Base-by-base conservation (phyloP, 1,140 invertebrate species). In the Ladona fulva region DNA sequence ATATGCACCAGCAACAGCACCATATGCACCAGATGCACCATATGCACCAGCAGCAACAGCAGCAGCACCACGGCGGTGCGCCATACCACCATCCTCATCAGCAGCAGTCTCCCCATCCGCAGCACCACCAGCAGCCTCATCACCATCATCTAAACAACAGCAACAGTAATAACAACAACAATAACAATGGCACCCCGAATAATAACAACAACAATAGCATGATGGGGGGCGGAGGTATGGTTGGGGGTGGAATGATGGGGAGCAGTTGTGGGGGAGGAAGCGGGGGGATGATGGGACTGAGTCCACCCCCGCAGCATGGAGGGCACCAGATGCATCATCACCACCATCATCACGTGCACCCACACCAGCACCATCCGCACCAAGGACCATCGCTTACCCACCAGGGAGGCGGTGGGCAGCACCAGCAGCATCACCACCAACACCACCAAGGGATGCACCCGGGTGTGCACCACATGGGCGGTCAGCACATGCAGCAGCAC, bases 141-240 rank as follows among this genome's bases (percentile, higher is more conserved):
- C 84, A 86, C 59, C 81, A 83, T 16, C 85, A 85, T 79, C 85
- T 84, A 76, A 82, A 82, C 85, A 85, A 73, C 84, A 83, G 19
- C 85, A 86, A 79, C 84, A 85, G 8, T 85, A 86, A 80, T 80
- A 86, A 78, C 83, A 84, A 29, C n/a, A 75, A 75, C 22, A 0
- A 82, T 83, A 16, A 84, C 85, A 77, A 84, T 84, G 76, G 83
- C 83, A 75, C 85, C 85, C 77, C 85, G 83, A 75, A 83, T 84
- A 29, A 75, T 42, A 75, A 75, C 74, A 42, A 25, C 74, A 75
- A 75, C 74, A 75, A 75, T n/a, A 66, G 12, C 52, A 87, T 90
- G 84, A 84, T 86, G 81, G 84, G 87, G 78, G 84, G 90, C 84
- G 84, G 87, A 80, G 85, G 85, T 81, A 82, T 87, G 83, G 90